Evolutionary conservation across 1,140 invertebrate species (phyloP), one percentile per base, ranked within the genome.

Genomic region (Trichonephila clavipes): DNA sequence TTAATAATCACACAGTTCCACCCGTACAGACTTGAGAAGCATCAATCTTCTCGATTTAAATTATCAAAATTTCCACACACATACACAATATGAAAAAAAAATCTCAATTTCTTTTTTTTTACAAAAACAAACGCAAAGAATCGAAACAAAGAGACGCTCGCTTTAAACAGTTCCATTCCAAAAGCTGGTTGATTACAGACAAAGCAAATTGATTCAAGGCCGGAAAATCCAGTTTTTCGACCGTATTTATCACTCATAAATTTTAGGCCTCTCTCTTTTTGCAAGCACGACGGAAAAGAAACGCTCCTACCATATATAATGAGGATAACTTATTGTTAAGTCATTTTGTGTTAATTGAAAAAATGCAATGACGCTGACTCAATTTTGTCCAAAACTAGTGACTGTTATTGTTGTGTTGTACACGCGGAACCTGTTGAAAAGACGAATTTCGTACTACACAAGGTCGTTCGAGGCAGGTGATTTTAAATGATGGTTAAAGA

Each of bases 201-300:
- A 77, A 77, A 77, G 66, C 24, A n/a, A 8, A 69, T 24, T 28
- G n/a, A 69, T 40, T 77, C 72, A 77, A 77, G 72, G 72, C 72
- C 28, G 28, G 72, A 34, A 19, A 34, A 40, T 77, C 72, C 72
- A 77, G 72, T 77, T 77, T 77, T 34, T 69, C n/a, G 14, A 34
- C 72, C 24, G 14, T 77, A 77, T 40, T 77, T 77, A 77, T 40
- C 72, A 2, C 12, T 34, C 72, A 77, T 77, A 77, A 77, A 77
- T 77, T 77, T 77, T 40, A 40, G 34, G 28, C 24, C 28, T 40
- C 28, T 19, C 14, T 28, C 14, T 69, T 28, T 69, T 3, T 21
- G n/a, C 28, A 77, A 34, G 72, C 72, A 77, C 18, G 18, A 16
- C 24, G 28, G 28, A 77, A 40, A 24, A 40, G 6, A 28, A 34